A percentile compares a stretch with the other conserved stretches of the same genome.
phyloP scores from a whole-genome alignment of 2,113 vertebrate species.

The Chionomys nivalis region DNA sequence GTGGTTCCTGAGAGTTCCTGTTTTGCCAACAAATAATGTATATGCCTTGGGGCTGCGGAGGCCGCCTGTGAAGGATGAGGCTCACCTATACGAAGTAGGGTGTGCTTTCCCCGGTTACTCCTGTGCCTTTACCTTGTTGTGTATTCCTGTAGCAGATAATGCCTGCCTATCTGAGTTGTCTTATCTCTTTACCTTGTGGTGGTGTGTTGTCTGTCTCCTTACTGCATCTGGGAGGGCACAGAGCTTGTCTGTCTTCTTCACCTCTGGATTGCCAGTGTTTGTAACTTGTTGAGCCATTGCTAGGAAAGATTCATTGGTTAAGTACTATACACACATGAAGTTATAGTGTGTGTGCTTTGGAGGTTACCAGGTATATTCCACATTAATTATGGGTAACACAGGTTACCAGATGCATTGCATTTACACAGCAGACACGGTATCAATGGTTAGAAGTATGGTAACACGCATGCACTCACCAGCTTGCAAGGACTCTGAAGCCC shows the following conservation, averaged over 20 bases:
- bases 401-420: not conserved
- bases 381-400: not conserved
- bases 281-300: not conserved
- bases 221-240: not conserved
- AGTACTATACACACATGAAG: not conserved
- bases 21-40: not conserved
- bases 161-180: not conserved
- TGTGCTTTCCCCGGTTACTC: accelerated
- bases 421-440: not conserved
- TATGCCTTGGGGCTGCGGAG: too few relatives aligned
- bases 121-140: not conserved
- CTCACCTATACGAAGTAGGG: not conserved
- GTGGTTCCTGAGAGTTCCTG: not conserved
- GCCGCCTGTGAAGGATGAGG: not conserved
- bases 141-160: not conserved
- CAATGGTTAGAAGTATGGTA: not conserved
- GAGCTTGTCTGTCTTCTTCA: not conserved
- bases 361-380: not conserved
- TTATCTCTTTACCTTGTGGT: not conserved
- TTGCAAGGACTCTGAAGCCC: not conserved
- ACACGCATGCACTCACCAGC: not conserved
- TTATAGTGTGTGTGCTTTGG: accelerated
- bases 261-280: not conserved
- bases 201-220: not conserved
- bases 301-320: not conserved